Evolutionary conservation across 2,113 vertebrate species (phyloP).

Genomic region (Bucco capensis): DNA sequence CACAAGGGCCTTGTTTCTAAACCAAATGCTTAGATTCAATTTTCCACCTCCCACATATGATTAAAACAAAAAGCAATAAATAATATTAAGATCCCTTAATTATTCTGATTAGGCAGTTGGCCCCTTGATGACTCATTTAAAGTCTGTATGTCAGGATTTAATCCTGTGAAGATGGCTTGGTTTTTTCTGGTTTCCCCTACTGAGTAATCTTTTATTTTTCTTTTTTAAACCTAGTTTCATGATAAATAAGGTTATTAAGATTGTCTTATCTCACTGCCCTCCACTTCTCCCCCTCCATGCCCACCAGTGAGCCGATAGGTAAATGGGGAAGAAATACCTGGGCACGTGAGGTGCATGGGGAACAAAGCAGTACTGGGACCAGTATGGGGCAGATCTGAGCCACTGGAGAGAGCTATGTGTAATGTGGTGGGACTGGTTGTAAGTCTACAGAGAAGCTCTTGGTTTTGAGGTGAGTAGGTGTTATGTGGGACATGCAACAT

Average conservation of each 20-base stretch:
- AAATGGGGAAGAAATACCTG: no score
- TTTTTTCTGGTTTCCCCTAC: neutral
- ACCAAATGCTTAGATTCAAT: neutral
- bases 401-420: neutral
- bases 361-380: neutral
- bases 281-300: neutral
- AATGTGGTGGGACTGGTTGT: rapidly evolving
- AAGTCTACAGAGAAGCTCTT: neutral
- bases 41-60: neutral
- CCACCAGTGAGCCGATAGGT: no score
- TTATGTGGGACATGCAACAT: neutral
- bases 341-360: neutral
- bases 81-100: neutral
- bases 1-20: neutral
- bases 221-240: neutral
- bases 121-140: neutral
- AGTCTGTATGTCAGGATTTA: neutral
- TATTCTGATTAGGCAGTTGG: neutral
- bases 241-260: neutral
- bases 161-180: neutral
- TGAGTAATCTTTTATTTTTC: neutral
- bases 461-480: neutral
- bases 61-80: neutral
- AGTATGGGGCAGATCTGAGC: rapidly evolving
- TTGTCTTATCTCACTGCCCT: neutral